Evolutionary conservation across 2,797 vertebrate species (phyloP).

Genomic region (Oophaga sylvatica): DNA sequence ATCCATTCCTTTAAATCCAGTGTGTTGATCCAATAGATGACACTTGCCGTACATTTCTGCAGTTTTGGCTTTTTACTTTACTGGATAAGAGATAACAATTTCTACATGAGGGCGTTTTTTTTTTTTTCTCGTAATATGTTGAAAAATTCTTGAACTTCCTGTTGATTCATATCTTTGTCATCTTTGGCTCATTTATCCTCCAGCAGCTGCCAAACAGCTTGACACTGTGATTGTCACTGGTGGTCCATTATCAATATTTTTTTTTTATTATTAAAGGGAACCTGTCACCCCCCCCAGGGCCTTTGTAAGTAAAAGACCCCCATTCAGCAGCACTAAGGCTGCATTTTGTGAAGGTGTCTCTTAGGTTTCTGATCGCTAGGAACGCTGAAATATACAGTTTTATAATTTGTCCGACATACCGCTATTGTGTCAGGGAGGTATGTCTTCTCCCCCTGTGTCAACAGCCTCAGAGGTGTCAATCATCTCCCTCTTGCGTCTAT

Average conservation of each 20-base stretch:
- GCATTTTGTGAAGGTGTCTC: too few species aligned
- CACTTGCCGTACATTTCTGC: neutral
- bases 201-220: neutral
- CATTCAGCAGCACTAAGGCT: too few species aligned
- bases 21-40: neutral
- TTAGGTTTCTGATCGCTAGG: too few species aligned
- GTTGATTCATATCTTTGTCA: conserved; percentile 27
- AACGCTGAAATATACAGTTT: too few species aligned
- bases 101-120: conserved; percentile 8
- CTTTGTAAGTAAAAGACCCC: too few species aligned
- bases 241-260: neutral
- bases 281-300: too few species aligned
- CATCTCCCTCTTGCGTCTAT: too few species aligned
- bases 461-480: too few species aligned
- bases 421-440: too few species aligned
- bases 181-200: neutral
- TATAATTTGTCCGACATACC: too few species aligned
- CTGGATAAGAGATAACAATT: neutral
- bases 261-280: too few species aligned
- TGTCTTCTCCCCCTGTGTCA: too few species aligned
- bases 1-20: neutral
- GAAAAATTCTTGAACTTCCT: conserved; percentile 37
- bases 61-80: neutral
- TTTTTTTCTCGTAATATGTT: neutral
- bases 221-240: neutral